phyloP scores from a whole-genome alignment of 2,113 vertebrate species.

The Gymnorhina tibicen region DNA sequence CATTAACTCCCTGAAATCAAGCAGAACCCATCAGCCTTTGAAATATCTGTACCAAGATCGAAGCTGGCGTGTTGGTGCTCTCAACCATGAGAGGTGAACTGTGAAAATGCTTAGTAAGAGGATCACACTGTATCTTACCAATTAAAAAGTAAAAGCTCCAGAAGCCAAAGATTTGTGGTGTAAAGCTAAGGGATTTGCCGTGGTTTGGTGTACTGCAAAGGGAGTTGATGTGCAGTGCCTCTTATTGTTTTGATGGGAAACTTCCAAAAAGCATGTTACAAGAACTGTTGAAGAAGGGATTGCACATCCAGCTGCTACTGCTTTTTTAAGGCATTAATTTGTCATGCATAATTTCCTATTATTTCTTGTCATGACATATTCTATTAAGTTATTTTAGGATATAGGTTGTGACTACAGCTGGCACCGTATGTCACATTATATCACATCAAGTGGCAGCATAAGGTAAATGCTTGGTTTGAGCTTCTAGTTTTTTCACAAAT shows the following conservation, averaged over 20 bases:
- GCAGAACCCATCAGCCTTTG: neutral
- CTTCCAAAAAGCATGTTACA: neutral
- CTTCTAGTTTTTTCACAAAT: neutral
- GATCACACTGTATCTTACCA: neutral
- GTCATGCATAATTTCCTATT: slow-evolving; percentile 30
- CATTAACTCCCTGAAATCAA: neutral
- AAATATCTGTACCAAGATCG: neutral
- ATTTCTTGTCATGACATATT: slow-evolving; percentile 37
- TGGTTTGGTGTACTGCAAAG: neutral
- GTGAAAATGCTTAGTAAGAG: neutral
- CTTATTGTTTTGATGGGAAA: neutral
- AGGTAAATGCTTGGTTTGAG: neutral
- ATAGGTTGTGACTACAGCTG: neutral
- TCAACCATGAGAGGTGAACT: neutral
- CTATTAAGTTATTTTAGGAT: slow-evolving; percentile 36
- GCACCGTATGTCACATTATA: neutral
- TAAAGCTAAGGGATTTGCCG: neutral
- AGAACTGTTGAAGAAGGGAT: neutral
- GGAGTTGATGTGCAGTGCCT: neutral
- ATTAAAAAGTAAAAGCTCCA: neutral
- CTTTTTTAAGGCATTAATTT: slow-evolving; percentile 40
- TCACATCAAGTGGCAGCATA: slow-evolving; percentile 31
- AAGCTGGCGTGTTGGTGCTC: neutral
- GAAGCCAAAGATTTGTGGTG: neutral
- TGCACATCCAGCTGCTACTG: neutral